Conservation (phyloP, 1,140 invertebrate species). For the Solenopsis fugax region DNA sequence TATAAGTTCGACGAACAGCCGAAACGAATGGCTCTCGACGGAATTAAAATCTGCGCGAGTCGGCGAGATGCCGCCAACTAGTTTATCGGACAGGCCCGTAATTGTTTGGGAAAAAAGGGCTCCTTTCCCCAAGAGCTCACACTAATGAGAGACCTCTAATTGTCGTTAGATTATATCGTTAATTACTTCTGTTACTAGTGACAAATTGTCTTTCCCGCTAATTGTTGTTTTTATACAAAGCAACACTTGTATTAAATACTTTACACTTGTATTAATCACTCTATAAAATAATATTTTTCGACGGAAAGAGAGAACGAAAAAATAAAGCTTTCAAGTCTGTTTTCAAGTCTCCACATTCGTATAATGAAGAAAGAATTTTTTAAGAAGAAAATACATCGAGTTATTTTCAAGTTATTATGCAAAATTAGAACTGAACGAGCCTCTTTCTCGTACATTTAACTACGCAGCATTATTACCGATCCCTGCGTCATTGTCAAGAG, state of each 20-base stretch:
- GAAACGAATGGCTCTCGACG: slow-evolving; percentile 20
- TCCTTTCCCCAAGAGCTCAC: neutral
- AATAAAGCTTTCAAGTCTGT: neutral
- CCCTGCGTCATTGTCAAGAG: slow-evolving; percentile 2
- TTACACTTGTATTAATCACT: neutral
- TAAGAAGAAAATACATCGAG: neutral
- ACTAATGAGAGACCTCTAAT: slow-evolving; percentile 40
- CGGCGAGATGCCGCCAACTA: neutral
- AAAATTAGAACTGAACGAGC: neutral
- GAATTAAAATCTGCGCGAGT: slow-evolving; percentile 38
- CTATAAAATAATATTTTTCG: neutral
- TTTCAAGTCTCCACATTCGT: neutral
- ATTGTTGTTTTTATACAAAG: neutral
- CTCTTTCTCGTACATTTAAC: neutral
- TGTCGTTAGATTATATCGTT: slow-evolving; percentile 25
- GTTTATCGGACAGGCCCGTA: slow-evolving; percentile 30
- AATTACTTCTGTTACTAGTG: slow-evolving; percentile 28
- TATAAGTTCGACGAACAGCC: slow-evolving; percentile 36
- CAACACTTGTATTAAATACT: neutral
- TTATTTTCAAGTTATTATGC: neutral
- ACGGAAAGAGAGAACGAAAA: neutral
- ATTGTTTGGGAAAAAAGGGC: neutral
- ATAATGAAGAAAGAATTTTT: neutral
- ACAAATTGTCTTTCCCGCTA: slow-evolving; percentile 11
- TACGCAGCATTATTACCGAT: slow-evolving; percentile 13